phyloP scores from a whole-genome alignment of 2,797 vertebrate genomes.

The Caiman crocodilus region DNA sequence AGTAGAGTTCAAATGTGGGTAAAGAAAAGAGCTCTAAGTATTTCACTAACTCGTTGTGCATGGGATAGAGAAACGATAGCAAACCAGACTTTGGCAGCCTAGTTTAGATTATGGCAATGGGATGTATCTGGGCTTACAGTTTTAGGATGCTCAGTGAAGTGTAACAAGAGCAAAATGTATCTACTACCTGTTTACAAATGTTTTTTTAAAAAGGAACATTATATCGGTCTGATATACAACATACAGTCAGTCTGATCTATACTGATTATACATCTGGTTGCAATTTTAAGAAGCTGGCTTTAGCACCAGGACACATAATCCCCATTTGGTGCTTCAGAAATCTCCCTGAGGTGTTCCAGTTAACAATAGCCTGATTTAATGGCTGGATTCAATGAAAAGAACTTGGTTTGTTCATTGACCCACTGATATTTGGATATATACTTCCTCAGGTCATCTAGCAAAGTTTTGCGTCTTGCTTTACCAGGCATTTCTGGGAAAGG shows the following conservation, averaged over 20 bases:
- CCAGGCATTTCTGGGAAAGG: slow-evolving; percentile 2
- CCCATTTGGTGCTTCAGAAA: background rate
- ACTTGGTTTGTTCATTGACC: background rate
- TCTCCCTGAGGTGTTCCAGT: background rate
- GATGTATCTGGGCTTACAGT: background rate
- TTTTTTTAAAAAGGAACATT: background rate
- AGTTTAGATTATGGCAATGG: fast-evolving
- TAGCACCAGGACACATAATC: background rate
- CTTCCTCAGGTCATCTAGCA: background rate
- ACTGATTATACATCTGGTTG: background rate
- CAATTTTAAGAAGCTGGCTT: background rate
- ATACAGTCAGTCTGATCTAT: background rate
- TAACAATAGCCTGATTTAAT: background rate
- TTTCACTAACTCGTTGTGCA: background rate
- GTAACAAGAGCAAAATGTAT: background rate
- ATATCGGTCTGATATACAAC: no score
- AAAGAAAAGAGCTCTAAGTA: background rate
- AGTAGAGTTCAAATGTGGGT: background rate
- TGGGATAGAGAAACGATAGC: background rate
- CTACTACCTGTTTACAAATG: background rate
- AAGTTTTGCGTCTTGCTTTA: background rate
- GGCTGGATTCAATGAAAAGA: background rate
- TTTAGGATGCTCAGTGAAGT: background rate
- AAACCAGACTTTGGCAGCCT: background rate
- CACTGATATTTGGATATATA: background rate